Evolutionary conservation across 2,888 invertebrate genomes (phyloP), one percentile per base, ranked within the genome.

Genomic region (Volucella inflata): DNA sequence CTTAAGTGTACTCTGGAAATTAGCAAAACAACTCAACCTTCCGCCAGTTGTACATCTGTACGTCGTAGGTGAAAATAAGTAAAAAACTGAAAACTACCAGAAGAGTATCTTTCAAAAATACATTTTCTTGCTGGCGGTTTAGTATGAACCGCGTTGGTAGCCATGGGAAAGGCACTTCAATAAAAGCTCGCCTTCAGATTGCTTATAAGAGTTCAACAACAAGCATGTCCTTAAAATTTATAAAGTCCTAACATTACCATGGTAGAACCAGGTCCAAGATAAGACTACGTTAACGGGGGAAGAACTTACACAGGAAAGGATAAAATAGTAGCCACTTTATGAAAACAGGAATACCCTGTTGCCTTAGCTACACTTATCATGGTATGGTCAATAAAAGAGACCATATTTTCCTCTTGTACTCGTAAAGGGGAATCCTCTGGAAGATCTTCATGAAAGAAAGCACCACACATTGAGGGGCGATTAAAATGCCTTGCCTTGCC

Each of bases 211-310:
- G 48, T 16, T 42, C 17, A 76, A 70, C 38, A 65, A 70, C 44
- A 57, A 59, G 70, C 44, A 64, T 68, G 57, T 76, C 38, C 76
- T 81, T 70, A 70, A 76, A 81, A 64, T 64, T 57, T 76, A 70
- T 81, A 51, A 76, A 64, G 57, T 38, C 64, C 64, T 81, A 17
- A 70, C 64, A 64, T 64, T 70, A 44, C 76, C 76, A 81, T 64
- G 80, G 68, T 62, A 75, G 11, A 11, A 40, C 44, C 42, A n/a
- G n/a, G 50, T 30, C 30, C 30, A 6, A 30, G 30, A 30, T 55
- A 12, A 16, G 50, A 42, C 36, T 67, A 50, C 68, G 51, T 48
- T 48, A 48, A 38, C 57, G 67, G 75, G 48, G 50, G 71, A 55
- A 70, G 30, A 70, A 44, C 60, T 70, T 57, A 74, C 84, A 76